A percentile compares a stretch with the other conserved stretches of the same genome.
These are phyloP conservation scores for Plebejus melissa DNA, from an alignment of 2,888 invertebrate genomes.

Conservation along the genomic window DNA sequence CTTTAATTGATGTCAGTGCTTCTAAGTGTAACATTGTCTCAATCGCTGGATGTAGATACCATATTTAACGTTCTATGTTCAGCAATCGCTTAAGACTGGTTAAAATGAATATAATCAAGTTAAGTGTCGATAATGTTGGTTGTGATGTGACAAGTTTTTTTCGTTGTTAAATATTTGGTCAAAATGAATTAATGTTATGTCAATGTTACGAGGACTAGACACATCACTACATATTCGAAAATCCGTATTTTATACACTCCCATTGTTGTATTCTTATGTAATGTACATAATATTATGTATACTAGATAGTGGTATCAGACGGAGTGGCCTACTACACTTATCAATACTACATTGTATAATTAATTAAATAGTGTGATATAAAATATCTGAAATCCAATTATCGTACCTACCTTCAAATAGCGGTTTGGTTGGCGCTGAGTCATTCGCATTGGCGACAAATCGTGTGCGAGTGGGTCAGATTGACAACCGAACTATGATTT, in stretches of 20 bases:
- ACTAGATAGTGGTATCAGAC: slow-evolving; percentile 6
- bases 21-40: slow-evolving; percentile 2
- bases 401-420: not conserved
- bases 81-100: slow-evolving; percentile 27
- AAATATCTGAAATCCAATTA: not conserved
- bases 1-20: not conserved
- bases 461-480: not conserved
- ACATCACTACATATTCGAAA: slow-evolving; percentile 20
- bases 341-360: not conserved
- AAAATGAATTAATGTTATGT: not conserved
- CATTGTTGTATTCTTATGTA: slow-evolving; percentile 13
- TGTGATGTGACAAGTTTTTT: slow-evolving; percentile 18
- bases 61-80: not conserved
- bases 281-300: slow-evolving; percentile 6
- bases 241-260: slow-evolving; percentile 10
- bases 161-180: slow-evolving; percentile 15
- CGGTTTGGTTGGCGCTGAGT: not conserved
- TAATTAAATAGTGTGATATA: slow-evolving; percentile 15
- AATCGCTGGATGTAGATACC: not conserved
- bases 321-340: slow-evolving; percentile 11
- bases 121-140: slow-evolving; percentile 23
- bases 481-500: not conserved
- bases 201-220: slow-evolving; percentile 17
- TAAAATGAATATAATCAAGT: slow-evolving; percentile 1
- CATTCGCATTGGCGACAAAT: not conserved